A percentile compares a stretch with the other conserved stretches of the same genome.
phyloP scores from a whole-genome alignment of 1,140 invertebrate genomes.

The Ceratoteleas bidentatus region DNA sequence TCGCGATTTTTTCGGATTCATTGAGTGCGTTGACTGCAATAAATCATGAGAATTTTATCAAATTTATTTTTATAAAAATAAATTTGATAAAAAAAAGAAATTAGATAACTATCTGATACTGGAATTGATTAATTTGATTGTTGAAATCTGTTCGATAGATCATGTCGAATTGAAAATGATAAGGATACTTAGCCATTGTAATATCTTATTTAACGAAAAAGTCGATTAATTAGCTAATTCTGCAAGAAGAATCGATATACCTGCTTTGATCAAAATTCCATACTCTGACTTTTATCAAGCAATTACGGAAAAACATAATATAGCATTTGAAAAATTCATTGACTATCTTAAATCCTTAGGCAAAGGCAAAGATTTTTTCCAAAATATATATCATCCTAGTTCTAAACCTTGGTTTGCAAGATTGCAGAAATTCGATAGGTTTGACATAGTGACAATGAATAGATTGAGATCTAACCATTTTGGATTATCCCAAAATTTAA shows the following conservation, averaged over 20 bases:
- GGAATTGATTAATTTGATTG: not conserved
- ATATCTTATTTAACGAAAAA: not conserved
- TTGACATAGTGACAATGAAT: too few species aligned
- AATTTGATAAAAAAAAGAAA: too few species aligned
- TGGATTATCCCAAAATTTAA: not conserved
- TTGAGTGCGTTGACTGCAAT: too few species aligned
- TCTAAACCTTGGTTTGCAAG: too few species aligned
- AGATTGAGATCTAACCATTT: too few species aligned
- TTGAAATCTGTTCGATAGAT: not conserved
- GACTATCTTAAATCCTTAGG: not conserved
- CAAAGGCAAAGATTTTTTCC: not conserved
- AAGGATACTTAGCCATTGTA: constrained; percentile 4
- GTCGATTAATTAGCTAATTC: constrained; percentile 2
- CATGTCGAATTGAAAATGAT: not conserved
- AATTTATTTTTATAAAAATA: too few species aligned
- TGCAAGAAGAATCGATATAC: not conserved
- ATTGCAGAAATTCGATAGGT: too few species aligned
- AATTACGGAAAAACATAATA: not conserved
- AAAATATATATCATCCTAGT: too few species aligned
- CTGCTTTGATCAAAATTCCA: not conserved
- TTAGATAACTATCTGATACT: constrained; percentile 4
- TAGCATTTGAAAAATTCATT: not conserved
- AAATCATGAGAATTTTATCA: too few species aligned
- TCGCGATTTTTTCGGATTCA: too few species aligned
- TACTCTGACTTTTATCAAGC: not conserved